Conservation (phyloP, 2,888 invertebrate species). For the Philaethria dido region DNA sequence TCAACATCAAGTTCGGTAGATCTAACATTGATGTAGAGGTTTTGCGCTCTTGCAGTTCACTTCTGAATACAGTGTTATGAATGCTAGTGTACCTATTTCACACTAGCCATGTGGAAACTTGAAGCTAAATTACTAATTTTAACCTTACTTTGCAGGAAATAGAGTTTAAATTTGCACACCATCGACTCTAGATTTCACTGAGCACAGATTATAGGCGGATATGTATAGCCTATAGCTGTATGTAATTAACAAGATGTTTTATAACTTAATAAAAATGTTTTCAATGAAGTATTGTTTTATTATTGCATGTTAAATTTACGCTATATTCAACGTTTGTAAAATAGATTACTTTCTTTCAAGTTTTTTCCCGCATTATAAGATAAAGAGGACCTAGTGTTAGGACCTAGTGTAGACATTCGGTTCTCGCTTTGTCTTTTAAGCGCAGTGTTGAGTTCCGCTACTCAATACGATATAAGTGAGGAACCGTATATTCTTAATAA, state of each 20-base stretch:
- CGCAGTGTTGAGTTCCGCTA: no score
- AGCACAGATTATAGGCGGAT: slow-evolving; percentile 14
- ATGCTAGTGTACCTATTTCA: slow-evolving; percentile 25
- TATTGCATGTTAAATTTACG: slow-evolving; percentile 4
- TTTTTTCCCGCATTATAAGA: no score
- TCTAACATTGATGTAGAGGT: slow-evolving; percentile 15
- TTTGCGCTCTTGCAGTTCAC: slow-evolving; percentile 15
- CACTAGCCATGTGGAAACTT: slow-evolving; percentile 26
- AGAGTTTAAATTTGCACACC: neutral
- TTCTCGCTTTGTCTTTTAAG: no score
- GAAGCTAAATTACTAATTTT: neutral
- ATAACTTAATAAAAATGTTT: slow-evolving; percentile 11
- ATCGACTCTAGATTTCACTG: slow-evolving; percentile 8
- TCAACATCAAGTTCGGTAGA: slow-evolving; percentile 12
- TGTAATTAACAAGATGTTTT: slow-evolving; percentile 23
- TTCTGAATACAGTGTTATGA: slow-evolving; percentile 23
- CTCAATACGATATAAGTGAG: no score
- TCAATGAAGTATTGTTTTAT: slow-evolving; percentile 10
- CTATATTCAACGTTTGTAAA: neutral
- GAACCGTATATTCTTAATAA: no score
- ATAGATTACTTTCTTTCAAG: no score
- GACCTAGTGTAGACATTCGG: no score
- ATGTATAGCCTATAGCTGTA: slow-evolving; percentile 12
- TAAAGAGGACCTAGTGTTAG: no score
- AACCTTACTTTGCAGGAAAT: neutral